Evolutionary conservation across 2,888 invertebrate species (phyloP).

Genomic region (Pharmacophagus antenor): DNA sequence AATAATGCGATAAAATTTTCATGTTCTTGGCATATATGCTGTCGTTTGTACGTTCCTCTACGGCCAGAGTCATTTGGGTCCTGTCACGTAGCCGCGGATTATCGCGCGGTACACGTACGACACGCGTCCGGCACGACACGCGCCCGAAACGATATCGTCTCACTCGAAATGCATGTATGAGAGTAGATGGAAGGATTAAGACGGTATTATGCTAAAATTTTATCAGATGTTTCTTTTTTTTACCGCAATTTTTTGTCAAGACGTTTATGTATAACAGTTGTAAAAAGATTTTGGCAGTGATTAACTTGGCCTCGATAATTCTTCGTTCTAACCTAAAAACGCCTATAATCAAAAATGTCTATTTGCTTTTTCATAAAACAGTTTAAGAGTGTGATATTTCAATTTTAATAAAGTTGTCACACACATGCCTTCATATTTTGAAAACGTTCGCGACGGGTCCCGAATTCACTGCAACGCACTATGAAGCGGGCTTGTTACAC

Average conservation of each 20-base stretch:
- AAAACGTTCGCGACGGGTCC: too few species aligned
- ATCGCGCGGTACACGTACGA: conserved; percentile 41
- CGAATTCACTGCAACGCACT: too few species aligned
- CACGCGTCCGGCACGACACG: conserved; percentile 29
- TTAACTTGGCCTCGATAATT: background rate
- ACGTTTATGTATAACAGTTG: background rate
- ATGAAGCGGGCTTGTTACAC: too few species aligned
- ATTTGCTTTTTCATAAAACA: too few species aligned
- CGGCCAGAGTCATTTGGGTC: conserved; percentile 39
- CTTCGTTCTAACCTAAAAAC: too few species aligned
- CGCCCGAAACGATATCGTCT: conserved; percentile 36
- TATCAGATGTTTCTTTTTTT: background rate
- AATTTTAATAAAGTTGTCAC: too few species aligned
- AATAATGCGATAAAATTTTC: too few species aligned
- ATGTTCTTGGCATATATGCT: conserved; percentile 32
- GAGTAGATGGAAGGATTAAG: conserved; percentile 25
- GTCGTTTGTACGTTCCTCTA: conserved; percentile 45
- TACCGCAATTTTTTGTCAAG: conserved; percentile 1
- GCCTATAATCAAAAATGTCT: too few species aligned
- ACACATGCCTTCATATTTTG: too few species aligned
- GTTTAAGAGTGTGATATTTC: too few species aligned
- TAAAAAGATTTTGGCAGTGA: background rate
- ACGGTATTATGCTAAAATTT: conserved; percentile 22
- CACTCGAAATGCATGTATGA: conserved; percentile 14
- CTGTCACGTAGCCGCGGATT: conserved; percentile 46